A percentile compares a stretch with the other conserved stretches of the same genome.
phyloP scores from a whole-genome alignment of 2,113 vertebrate species.

The Apodemus speciosus region DNA sequence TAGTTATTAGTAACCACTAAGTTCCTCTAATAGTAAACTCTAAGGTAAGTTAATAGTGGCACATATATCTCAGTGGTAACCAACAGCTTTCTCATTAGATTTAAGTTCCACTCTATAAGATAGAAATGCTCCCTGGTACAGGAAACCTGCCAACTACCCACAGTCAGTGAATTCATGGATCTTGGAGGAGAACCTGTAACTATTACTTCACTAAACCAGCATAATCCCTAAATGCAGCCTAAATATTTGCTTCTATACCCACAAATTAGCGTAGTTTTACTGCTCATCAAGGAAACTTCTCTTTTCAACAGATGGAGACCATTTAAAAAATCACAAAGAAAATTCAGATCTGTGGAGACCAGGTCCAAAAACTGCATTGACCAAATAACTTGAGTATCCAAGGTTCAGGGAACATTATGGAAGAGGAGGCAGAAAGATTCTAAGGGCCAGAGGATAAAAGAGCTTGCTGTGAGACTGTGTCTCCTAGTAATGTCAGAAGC shows the following conservation, averaged over 20 bases:
- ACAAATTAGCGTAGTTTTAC: not conserved
- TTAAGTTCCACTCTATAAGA: not conserved
- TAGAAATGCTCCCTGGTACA: not conserved
- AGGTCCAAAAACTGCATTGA: not conserved
- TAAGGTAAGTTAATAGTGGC: not conserved
- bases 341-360: not conserved
- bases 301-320: not conserved
- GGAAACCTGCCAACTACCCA: not conserved
- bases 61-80: not conserved
- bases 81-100: not conserved
- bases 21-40: too few species aligned
- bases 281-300: not conserved
- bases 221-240: not conserved
- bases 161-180: not conserved
- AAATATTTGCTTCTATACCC: not conserved
- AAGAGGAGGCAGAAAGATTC: not conserved
- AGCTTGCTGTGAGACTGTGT: not conserved
- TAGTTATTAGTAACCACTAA: not conserved
- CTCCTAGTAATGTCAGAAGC: not conserved
- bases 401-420: not conserved
- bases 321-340: not conserved
- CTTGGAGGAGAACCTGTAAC: not conserved
- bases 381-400: not conserved
- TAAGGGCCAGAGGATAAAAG: not conserved
- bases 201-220: not conserved